Base-by-base conservation (phyloP, 2,888 invertebrate genomes). In the Brenthis ino region DNA sequence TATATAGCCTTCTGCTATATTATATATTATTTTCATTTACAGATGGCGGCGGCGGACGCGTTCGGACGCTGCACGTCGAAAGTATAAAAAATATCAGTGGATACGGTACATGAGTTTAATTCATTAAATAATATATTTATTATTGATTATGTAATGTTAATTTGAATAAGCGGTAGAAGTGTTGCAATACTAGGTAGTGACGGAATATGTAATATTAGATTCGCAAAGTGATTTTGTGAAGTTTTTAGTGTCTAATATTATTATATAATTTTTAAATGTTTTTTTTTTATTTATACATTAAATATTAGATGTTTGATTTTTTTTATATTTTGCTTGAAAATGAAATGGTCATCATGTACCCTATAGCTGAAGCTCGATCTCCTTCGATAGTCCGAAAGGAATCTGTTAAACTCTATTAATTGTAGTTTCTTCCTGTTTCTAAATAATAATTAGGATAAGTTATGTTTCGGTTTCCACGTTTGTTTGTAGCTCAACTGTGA, bases 371-470 rank as follows among this genome's bases (percentile, higher is more conserved):
- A 48, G 60, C 24, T 47, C 43, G 24, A n/a, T 24, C 47, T 28
- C 60, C 48, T 50, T 50, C 33, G 28, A 48, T 47, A 50, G 63
- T 63, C 37, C 51, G 20, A 63, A 51, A 66, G 63, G 82, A 61
- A 64, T 53, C 64, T 69, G 80, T 80, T 74, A 77, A 20, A 80
- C 80, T 85, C 84, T 84, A 84, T 80, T 79, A 80, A 75, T 74
- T 73, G 85, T 87, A 87, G 86, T 82, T 78, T 86, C 83, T 87
- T 88, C 89, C 86, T 78, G 84, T 86, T 85, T 87, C 84, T 83
- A 85, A 83, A 79, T 77, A 80, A 51, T 83, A 85, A 75, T 75
- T 82, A 85, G 81, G 75, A 69, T 85, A 86, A 84, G 84, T 78
- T 68, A 67, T 53, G 47, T 72, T 69, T 67, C 57, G 65, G 76